Evolutionary conservation across 2,797 vertebrate genomes (phyloP), one percentile per base, ranked within the genome.

Genomic region (Hydrophis major): DNA sequence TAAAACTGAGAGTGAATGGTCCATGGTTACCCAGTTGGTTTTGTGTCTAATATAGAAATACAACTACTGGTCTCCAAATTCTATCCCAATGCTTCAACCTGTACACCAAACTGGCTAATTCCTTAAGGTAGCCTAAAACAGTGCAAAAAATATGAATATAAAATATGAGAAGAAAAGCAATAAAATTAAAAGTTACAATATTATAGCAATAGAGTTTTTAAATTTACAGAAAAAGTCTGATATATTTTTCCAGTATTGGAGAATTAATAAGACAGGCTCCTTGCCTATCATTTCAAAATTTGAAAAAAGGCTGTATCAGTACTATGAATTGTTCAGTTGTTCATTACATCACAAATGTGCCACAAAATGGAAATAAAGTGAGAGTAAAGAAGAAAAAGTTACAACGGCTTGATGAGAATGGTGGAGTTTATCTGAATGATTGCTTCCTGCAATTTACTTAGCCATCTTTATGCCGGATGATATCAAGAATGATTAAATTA

Each of bases 341-440:
- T 69, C 0, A 20, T 69, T 94, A 2, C 1, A 93, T 94, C 94
- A 50, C 25, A 95, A 78, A 95, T 91, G 60, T 91, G 66, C 83
- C 53, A 88, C 66, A 61, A 22, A 93, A 93, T 88, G 47, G 89
- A 93, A 88, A 90, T 83, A 93, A 93, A 93, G 55, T 28, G 61
- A 63, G 56, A 89, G 66, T 27, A 88, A 88, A 91, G 86, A 27
- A 83, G 28, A 78, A 56, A 91, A 83, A 87, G 88, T 89, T 89
- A 74, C 47, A 88, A 88, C n/a, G 16, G 63, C 86, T 93, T 93
- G 61, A 78, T 88, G 66, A 83, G n/a, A 91, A 93, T 61, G 66
- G 61, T 78, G 86, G 89, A 56, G 56, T 91, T 91, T 87, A 83
- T 88, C 86, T 14, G 11, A 88, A 93, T 91, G 86, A 91, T 91